These are phyloP conservation scores for Chymomyza costata DNA, from an alignment of 1,140 invertebrate genomes.

Conservation along the genomic window DNA sequence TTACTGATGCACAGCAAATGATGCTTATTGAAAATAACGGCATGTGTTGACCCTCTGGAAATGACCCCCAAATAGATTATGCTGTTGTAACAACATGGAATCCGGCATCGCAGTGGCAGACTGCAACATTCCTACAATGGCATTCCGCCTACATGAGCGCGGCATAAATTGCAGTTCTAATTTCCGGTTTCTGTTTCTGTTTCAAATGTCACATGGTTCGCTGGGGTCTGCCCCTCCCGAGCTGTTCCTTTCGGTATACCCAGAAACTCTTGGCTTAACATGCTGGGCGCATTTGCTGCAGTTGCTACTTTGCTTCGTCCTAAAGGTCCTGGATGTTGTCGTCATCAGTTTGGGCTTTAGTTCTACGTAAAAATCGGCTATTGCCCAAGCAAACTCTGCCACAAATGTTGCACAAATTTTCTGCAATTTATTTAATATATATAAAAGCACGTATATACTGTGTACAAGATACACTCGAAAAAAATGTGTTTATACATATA, in stretches of 20 bases:
- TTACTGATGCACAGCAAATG: too few species aligned
- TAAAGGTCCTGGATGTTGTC: too few species aligned
- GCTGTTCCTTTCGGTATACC: neutral
- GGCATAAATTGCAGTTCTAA: slow-evolving; percentile 62
- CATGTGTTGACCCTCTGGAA: slow-evolving; percentile 60
- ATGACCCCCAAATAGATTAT: slow-evolving; percentile 66
- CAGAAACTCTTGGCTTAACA: slow-evolving; percentile 1
- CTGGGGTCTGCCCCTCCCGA: neutral
- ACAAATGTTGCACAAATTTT: slow-evolving; percentile 56
- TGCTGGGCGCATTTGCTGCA: slow-evolving; percentile 1
- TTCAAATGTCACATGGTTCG: slow-evolving; percentile 53
- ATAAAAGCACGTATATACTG: too few species aligned
- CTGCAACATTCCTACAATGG: slow-evolving; percentile 46
- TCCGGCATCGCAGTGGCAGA: slow-evolving; percentile 8
- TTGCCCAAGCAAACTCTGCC: slow-evolving; percentile 34
- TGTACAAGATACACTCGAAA: too few species aligned
- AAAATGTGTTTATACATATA: too few species aligned
- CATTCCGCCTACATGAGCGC: slow-evolving; percentile 30
- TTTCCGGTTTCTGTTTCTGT: slow-evolving; percentile 67
- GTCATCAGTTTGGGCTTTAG: too few species aligned
- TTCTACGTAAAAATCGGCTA: slow-evolving; percentile 22
- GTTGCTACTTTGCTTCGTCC: slow-evolving; percentile 18
- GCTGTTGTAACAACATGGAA: slow-evolving; percentile 35
- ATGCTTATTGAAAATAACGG: slow-evolving; percentile 35
- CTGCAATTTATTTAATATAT: slow-evolving; percentile 61